Conservation (phyloP, 2,113 vertebrate species). For the Halcyon malimbica region DNA sequence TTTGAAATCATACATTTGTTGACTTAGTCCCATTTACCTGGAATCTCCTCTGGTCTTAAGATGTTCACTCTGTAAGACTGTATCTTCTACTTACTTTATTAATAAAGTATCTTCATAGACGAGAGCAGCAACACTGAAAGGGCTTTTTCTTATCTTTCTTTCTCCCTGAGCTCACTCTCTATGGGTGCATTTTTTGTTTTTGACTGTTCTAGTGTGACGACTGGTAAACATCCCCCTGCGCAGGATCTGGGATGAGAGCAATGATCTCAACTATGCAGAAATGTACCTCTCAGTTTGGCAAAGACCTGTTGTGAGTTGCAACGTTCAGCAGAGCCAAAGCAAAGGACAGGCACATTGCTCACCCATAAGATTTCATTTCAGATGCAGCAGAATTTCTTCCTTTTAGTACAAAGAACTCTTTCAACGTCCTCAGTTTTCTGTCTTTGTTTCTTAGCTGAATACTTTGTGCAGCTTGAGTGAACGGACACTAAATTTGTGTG, state of each 20-base stretch:
- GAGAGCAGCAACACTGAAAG: not conserved
- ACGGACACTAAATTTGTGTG: not conserved
- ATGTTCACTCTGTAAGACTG: rapidly evolving
- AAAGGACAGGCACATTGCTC: rapidly evolving
- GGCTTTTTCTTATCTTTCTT: not conserved
- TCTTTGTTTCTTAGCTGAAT: not conserved
- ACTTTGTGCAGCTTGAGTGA: not conserved
- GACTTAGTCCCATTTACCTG: not conserved
- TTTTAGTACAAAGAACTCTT: not conserved
- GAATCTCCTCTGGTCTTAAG: not conserved
- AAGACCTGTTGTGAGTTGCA: not conserved
- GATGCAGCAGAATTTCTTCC: not conserved
- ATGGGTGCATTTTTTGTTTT: not conserved
- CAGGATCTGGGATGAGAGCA: not conserved
- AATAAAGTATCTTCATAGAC: not conserved
- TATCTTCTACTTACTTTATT: not conserved
- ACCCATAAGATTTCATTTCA: not conserved
- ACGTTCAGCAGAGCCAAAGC: rapidly evolving
- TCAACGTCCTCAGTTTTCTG: not conserved
- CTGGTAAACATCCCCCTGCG: not conserved
- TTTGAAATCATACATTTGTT: not conserved
- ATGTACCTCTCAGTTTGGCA: not conserved
- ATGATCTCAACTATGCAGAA: not conserved
- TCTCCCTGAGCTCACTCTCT: not conserved
- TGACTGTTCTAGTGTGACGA: too few species aligned